Evolutionary conservation across 2,888 invertebrate species (phyloP).

Genomic region (Acronicta alni): DNA sequence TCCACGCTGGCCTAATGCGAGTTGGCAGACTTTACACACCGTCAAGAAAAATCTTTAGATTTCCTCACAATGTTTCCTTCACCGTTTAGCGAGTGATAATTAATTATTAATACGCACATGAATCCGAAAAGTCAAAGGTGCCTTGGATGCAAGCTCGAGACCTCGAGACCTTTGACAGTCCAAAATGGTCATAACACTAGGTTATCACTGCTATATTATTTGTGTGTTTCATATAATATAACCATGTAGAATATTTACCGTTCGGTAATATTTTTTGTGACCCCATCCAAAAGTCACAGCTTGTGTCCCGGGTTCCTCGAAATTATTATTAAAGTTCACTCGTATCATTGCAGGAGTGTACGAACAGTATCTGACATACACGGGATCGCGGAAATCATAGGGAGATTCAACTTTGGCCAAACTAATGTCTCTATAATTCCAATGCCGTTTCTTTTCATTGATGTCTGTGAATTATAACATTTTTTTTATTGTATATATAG

Average conservation of each 20-base stretch:
- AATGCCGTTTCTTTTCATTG: conserved; percentile 49
- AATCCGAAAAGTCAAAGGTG: too few species aligned
- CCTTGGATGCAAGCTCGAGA: too few species aligned
- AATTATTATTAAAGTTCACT: conserved; percentile 56
- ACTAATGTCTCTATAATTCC: conserved; percentile 63
- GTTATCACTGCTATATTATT: background rate
- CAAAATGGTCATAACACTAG: background rate
- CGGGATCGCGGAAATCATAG: conserved; percentile 45
- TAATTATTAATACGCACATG: too few species aligned
- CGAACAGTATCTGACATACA: conserved; percentile 47
- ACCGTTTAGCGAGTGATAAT: too few species aligned
- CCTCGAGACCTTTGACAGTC: too few species aligned
- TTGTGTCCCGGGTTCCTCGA: conserved; percentile 49
- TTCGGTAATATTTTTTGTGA: conserved; percentile 51
- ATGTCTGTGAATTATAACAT: conserved; percentile 54
- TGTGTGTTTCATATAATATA: too few species aligned
- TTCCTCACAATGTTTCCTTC: too few species aligned
- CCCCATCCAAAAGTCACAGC: conserved; percentile 67
- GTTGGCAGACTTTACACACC: too few species aligned
- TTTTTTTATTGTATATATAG: too few species aligned
- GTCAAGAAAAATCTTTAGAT: too few species aligned
- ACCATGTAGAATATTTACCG: conserved; percentile 38
- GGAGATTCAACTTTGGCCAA: conserved; percentile 62
- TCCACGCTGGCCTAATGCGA: too few species aligned
- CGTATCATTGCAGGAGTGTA: conserved; percentile 56